Conservation (phyloP, 2,113 vertebrate genomes). For the Falco punctatus region DNA sequence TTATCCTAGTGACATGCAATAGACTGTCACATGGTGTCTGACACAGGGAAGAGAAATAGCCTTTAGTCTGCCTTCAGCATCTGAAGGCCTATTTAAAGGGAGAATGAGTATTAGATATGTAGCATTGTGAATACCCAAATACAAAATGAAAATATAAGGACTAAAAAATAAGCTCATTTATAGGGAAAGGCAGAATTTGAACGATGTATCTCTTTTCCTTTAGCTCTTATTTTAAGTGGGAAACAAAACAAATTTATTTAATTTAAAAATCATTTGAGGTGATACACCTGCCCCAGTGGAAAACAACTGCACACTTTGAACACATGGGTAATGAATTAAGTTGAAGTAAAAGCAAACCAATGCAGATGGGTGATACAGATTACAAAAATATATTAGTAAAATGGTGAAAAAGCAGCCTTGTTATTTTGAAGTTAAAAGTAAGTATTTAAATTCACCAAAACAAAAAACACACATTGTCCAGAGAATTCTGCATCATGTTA, state of each 20-base stretch:
- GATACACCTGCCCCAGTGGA: background rate
- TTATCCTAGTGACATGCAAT: background rate
- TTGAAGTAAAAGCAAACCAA: background rate
- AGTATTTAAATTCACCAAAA: background rate
- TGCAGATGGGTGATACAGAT: background rate
- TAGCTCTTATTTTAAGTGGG: background rate
- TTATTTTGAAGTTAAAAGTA: background rate
- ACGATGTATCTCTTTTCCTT: background rate
- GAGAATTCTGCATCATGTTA: background rate
- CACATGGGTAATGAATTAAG: background rate
- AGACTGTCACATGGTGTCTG: background rate
- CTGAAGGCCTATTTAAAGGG: background rate
- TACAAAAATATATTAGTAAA: background rate
- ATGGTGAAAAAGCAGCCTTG: background rate
- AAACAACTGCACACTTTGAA: background rate
- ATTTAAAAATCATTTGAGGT: background rate
- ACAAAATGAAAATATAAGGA: background rate
- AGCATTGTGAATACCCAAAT: background rate
- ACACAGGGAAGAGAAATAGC: background rate
- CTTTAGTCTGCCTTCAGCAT: background rate
- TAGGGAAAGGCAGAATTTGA: background rate
- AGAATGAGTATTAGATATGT: background rate
- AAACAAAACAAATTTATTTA: background rate
- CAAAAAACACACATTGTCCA: accelerated
- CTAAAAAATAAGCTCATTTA: background rate